phyloP scores from a whole-genome alignment of 2,797 vertebrate genomes.

The Zonotrichia albicollis region DNA sequence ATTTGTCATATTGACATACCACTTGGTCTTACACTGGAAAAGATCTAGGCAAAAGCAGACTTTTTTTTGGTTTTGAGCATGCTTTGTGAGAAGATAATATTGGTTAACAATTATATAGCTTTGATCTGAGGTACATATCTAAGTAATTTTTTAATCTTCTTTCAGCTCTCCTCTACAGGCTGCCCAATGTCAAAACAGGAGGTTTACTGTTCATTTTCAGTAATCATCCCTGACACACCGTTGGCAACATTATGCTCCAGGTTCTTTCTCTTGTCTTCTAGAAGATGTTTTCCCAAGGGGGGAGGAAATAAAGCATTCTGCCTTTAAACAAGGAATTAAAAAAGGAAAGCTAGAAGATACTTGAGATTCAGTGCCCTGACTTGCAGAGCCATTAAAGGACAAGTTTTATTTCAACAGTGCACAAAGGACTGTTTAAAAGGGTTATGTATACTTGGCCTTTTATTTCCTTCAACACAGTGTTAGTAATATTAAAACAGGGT shows the following conservation, averaged over 20 bases:
- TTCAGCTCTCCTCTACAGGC: background rate
- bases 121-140: background rate
- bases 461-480: background rate
- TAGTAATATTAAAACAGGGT: background rate
- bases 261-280: constrained; percentile 33
- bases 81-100: background rate
- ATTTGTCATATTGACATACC: background rate
- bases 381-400: background rate
- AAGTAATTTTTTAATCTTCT: background rate
- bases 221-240: constrained; percentile 29
- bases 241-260: constrained; percentile 28
- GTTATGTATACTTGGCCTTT: background rate
- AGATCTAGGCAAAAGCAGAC: background rate
- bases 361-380: background rate
- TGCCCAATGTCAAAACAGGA: constrained; percentile 37
- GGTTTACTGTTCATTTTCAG: constrained; percentile 16
- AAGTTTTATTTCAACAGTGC: background rate
- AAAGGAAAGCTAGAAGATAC: background rate
- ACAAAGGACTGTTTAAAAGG: background rate
- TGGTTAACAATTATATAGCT: constrained; percentile 14
- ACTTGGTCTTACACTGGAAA: background rate
- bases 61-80: background rate
- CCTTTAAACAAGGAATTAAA: background rate
- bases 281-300: background rate
- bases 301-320: background rate